Conservation (phyloP, 2,888 invertebrate genomes). For the Agriopis marginaria region DNA sequence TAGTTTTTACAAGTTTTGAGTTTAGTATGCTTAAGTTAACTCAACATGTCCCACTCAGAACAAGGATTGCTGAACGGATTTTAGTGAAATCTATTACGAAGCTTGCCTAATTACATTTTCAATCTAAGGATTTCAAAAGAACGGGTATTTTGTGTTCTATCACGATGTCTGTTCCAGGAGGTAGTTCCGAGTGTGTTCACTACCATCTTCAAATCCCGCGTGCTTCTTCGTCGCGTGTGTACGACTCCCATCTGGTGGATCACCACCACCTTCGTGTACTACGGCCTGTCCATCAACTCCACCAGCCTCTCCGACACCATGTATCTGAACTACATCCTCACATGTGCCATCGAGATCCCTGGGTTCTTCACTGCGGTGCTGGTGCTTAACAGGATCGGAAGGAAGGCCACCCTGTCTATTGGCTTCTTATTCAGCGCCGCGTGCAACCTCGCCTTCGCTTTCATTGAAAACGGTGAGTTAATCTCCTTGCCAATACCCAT, state of each 20-base stretch:
- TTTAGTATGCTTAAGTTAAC: no score
- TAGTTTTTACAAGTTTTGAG: no score
- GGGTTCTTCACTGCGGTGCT: slow-evolving; percentile 88
- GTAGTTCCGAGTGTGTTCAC: slow-evolving; percentile 53
- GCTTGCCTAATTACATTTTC: no score
- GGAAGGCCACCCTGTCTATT: slow-evolving; percentile 86
- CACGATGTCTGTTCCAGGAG: slow-evolving; percentile 27
- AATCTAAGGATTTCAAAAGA: neutral
- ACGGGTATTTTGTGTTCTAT: neutral
- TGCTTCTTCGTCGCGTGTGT: slow-evolving; percentile 85
- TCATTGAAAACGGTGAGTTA: slow-evolving; percentile 82
- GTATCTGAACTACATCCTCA: slow-evolving; percentile 90
- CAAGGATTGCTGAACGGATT: no score
- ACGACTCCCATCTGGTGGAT: slow-evolving; percentile 93
- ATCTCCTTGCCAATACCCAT: neutral
- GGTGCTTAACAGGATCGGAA: slow-evolving; percentile 87
- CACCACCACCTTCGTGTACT: slow-evolving; percentile 92
- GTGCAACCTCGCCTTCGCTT: slow-evolving; percentile 73
- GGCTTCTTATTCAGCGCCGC: slow-evolving; percentile 87
- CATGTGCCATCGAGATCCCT: slow-evolving; percentile 89
- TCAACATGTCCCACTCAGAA: no score
- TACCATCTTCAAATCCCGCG: slow-evolving; percentile 78
- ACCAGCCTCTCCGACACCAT: slow-evolving; percentile 90
- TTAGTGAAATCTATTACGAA: neutral
- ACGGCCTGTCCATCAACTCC: slow-evolving; percentile 92